Evolutionary conservation across 2,888 invertebrate species (phyloP).

Genomic region (Leucania comma): DNA sequence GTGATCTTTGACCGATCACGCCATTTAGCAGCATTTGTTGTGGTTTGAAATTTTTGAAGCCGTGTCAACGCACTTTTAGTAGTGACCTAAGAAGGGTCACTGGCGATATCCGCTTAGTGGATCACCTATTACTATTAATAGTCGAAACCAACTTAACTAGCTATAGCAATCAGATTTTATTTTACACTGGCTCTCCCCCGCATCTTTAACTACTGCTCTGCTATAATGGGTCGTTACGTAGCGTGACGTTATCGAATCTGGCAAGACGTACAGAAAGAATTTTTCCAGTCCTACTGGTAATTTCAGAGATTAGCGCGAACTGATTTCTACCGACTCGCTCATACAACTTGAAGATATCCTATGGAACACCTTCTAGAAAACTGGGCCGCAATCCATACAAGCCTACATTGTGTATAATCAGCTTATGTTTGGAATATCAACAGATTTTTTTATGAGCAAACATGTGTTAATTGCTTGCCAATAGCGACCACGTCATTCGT

Average conservation of each 20-base stretch:
- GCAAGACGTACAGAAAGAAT: too few species aligned
- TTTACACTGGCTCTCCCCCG: neutral
- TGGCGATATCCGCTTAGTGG: slow-evolving; percentile 17
- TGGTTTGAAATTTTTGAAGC: slow-evolving; percentile 9
- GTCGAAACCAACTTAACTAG: neutral
- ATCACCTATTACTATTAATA: neutral
- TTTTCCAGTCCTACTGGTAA: too few species aligned
- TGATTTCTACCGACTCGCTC: neutral
- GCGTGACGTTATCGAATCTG: too few species aligned
- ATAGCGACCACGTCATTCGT: slow-evolving; percentile 8
- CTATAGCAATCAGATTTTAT: neutral
- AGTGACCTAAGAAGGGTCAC: slow-evolving; percentile 19
- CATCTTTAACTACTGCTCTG: too few species aligned
- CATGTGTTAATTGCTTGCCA: neutral
- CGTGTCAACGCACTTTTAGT: slow-evolving; percentile 39
- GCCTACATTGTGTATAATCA: slow-evolving; percentile 5
- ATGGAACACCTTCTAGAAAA: neutral
- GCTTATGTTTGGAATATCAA: neutral
- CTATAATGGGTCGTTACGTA: too few species aligned
- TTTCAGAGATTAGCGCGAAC: neutral
- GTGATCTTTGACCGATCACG: slow-evolving; percentile 51
- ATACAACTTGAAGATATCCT: neutral
- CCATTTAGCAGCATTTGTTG: slow-evolving; percentile 14
- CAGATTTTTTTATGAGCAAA: neutral
- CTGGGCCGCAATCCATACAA: neutral